These are phyloP conservation scores for Stichodactyla helianthus DNA, from an alignment of 64 coral and sea anemone genomes.

Conservation along the genomic window DNA sequence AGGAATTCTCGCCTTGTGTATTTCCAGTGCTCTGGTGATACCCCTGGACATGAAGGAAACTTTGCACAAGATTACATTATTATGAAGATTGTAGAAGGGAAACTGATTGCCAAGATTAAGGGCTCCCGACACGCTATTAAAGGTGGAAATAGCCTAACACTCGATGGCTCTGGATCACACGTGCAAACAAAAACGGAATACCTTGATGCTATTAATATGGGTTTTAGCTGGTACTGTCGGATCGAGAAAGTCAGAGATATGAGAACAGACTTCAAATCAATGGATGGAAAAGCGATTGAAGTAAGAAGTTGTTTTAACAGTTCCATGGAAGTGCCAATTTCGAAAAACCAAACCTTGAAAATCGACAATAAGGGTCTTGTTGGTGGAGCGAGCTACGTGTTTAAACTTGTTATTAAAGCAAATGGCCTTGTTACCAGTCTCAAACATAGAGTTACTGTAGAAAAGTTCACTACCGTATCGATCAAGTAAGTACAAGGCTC, in stretches of 20 bases:
- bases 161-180: constrained; percentile 5
- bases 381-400: background rate
- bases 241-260: background rate
- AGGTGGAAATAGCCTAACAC: background rate
- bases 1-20: background rate
- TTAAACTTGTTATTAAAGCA: background rate
- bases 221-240: background rate
- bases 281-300: background rate
- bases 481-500: background rate
- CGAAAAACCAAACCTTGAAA: background rate
- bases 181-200: background rate
- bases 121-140: background rate
- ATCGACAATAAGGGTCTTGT: background rate
- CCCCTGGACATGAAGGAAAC: background rate
- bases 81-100: background rate
- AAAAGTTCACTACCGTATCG: background rate
- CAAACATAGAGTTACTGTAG: background rate
- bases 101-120: background rate
- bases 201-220: background rate
- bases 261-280: background rate
- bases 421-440: background rate
- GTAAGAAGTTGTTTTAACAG: background rate
- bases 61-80: background rate
- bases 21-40: background rate
- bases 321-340: background rate